Evolutionary conservation across 2,113 vertebrate species (phyloP), one percentile per base, ranked within the genome.

Genomic region (Callipepla squamata): DNA sequence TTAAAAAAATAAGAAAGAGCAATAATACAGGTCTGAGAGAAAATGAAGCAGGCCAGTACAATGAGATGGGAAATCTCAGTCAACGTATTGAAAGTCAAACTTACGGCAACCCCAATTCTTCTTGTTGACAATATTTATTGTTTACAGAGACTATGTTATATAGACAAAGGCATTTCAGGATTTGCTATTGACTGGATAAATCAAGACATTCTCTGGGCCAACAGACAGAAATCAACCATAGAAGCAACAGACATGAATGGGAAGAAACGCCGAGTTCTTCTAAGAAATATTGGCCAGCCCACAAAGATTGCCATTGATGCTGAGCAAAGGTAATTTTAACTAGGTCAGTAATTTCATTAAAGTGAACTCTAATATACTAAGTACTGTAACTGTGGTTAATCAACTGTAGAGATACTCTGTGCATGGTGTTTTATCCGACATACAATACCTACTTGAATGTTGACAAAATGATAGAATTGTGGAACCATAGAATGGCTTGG

Each of bases 181-280:
- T 98, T 99, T 87, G 98, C 98, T 87, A 97, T 99, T 95, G 98
- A 99, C 91, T 99, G 99, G 99, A 96, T 99, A 95, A 97, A 98
- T 92, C 98, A 98, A 85, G 85, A 95, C 32, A 82, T 99, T 57
- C 98, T 98, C 61, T 99, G 99, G 98, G 98, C 98, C 87, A 98
- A 98, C 73, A 97, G 83, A 55, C 97, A 98, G 85, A 98, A 98
- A 91, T 98, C 98, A 94, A 98, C 96, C 66, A 98, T 99, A 93
- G 98, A 98, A 90, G 97, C 73, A 55, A 98, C 98, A 11, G 98
- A 98, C 75, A 93, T 97, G 87, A 97, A 98, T 85, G 98, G 99
- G 68, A 98, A 98, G 91, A 98, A 98, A 80, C 94, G 97, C 8
- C 95, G 47, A 78, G 96, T 98, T 48, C 90, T 99, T 88, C 91